Evolutionary conservation across 2,888 invertebrate species (phyloP), one percentile per base, ranked within the genome.

Genomic region (Formica aserva): DNA sequence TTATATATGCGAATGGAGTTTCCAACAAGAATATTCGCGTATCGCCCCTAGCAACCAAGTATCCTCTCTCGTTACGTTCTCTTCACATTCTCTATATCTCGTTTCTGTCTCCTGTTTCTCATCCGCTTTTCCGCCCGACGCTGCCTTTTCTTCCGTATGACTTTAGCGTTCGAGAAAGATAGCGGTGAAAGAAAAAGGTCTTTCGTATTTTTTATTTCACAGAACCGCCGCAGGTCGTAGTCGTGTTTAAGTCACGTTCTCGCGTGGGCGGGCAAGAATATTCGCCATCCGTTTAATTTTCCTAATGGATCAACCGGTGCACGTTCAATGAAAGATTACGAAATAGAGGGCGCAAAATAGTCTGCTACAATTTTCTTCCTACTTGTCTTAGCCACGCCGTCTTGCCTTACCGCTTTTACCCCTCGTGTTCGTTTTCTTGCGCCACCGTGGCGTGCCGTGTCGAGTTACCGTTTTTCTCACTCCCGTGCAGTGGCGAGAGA

Each of bases 221-320:
- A 72, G 81, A 63, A 48, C 60, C 75, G 82, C 32, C 72, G 65
- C 60, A 57, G 60, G 82, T 65, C 65, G 69, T 85, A 87, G 48
- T 48, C 52, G n/a, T 85, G 77, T 57, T 13, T 26, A 60, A 60
- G 62, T 62, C 63, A 78, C 84, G 88, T 83, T 82, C 63, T 72
- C 63, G 75, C 82, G 52, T 29, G 35, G 69, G 84, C 82, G 81
- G 65, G 62, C 76, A 80, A 66, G 72, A 78, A 72, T 81, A 84
- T 76, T 78, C 83, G 87, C 74, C 85, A 85, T 78, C 38, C 77
- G 88, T 87, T 92, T 92, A 92, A 93, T 92, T 92, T 92, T 89
- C 89, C 87, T 93, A 92, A 92, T 93, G 92, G 92, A 93, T 92
- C 91, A 90, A 83, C 88, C 71, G 72, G 66, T 57, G 83, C 83